Base-by-base conservation (phyloP, 1,140 invertebrate species). In the Lucilia cuprina region DNA sequence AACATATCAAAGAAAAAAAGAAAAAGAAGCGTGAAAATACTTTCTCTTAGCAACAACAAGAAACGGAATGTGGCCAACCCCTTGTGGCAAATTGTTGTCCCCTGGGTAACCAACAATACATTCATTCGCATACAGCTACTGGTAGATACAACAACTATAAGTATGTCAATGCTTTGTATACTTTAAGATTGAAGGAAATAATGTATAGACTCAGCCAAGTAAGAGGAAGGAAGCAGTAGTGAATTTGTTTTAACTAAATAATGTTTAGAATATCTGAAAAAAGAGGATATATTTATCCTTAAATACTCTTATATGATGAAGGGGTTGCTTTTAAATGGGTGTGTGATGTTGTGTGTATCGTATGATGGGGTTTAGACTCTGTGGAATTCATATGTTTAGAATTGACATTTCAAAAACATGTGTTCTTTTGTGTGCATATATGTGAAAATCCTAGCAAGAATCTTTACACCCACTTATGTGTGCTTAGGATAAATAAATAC, bases 31-130 rank as follows among this genome's bases (percentile, higher is more conserved):
- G 17, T 65, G 55, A 77, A 77, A 77, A 77, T 77, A 47, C 41
- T 77, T 35, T 50, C 74, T 84, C 49, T 30, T 80, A 65, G 75
- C 49, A 41, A 14, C 70, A 83, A 83, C 25, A 30, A 30, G 25
- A 30, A 30, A 30, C 47, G 84, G 70, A 84, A 84, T 84, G 80
- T 82, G 50, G 30, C 74, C 74, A 74, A 55, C 84, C 80, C 82
- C 84, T 83, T 88, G 87, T 89, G 88, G 86, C 88, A 89, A 88
- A 89, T 89, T 89, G 88, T 86, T 90, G 88, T 89, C 89, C 89
- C 87, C 88, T 87, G 88, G 88, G 65, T 70, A 21, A 70, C 10
- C 25, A 30, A 70, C n/a, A 70, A 60, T 7, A 60, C 55, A 60
- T n/a, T 17, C 35, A 35, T 14, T 75, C 82, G 47, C 35, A 74